phyloP scores from a whole-genome alignment of 2,113 vertebrate species.

The Cavia aperea region DNA sequence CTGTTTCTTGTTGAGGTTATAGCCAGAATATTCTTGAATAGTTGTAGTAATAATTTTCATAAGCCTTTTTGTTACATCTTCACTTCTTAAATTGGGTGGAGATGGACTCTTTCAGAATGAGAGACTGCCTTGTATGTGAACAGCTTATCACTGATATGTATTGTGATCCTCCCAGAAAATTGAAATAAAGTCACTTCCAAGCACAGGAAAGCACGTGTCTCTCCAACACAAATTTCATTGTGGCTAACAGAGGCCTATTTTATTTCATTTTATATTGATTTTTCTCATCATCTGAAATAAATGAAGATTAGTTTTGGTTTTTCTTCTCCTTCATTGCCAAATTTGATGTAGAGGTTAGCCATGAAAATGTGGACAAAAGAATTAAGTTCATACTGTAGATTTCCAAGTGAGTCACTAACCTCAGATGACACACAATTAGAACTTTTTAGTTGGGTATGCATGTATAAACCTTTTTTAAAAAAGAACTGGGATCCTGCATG shows the following conservation, averaged over 20 bases:
- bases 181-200: constrained; percentile 15
- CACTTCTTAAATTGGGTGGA: neutral
- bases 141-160: neutral
- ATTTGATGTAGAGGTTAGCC: constrained; percentile 2
- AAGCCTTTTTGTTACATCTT: constrained; percentile 14
- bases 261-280: neutral
- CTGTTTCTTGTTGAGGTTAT: neutral
- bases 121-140: constrained; percentile 28
- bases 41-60: neutral
- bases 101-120: neutral
- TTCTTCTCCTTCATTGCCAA: neutral
- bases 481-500: neutral
- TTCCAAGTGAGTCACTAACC: constrained; percentile 12
- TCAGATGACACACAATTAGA: neutral
- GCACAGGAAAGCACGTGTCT: neutral
- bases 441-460: constrained; percentile 22
- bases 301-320: neutral
- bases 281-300: neutral
- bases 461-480: constrained; percentile 13
- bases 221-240: neutral
- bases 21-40: neutral
- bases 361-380: constrained; percentile 16
- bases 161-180: neutral
- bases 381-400: neutral
- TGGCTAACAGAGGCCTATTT: neutral